phyloP scores from a whole-genome alignment of 92 coral and sea anemone genomes.

The Muricea muricata region DNA sequence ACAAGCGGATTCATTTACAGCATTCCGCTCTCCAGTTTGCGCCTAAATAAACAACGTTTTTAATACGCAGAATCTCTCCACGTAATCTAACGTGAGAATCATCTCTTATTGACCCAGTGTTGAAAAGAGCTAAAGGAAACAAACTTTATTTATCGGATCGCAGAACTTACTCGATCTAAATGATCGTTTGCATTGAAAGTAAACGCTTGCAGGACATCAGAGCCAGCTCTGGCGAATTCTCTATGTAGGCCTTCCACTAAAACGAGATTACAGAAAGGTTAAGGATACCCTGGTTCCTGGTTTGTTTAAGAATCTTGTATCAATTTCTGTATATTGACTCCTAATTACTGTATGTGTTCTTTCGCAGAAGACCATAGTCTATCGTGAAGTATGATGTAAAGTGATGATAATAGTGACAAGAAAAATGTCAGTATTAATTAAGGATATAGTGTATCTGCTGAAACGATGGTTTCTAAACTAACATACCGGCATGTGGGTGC shows the following conservation, averaged over 20 bases:
- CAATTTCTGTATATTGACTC: too few relatives aligned
- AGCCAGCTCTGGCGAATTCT: constrained; percentile 72
- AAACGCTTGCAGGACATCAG: constrained; percentile 78
- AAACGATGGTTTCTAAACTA: neutral
- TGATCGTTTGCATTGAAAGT: constrained; percentile 63
- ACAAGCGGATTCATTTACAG: constrained; percentile 73
- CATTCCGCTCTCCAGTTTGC: constrained; percentile 10
- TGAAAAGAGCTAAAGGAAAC: neutral
- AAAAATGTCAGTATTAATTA: too few relatives aligned
- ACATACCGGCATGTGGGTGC: constrained; percentile 77
- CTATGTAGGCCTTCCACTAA: constrained; percentile 73
- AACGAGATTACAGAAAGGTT: neutral
- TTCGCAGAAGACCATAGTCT: too few relatives aligned
- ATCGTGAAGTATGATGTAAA: too few relatives aligned
- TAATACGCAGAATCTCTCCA: too few relatives aligned
- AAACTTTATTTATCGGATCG: constrained; percentile 56
- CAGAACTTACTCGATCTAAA: neutral
- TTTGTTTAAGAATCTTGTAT: too few relatives aligned
- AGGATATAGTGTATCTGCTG: neutral
- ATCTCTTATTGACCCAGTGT: too few relatives aligned
- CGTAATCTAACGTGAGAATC: too few relatives aligned
- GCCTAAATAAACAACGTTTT: neutral
- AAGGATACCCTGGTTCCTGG: too few relatives aligned
- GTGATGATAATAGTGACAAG: too few relatives aligned
- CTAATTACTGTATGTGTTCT: too few relatives aligned